Conservation (phyloP, 2,888 invertebrate genomes). For the Eilema griseolum region DNA sequence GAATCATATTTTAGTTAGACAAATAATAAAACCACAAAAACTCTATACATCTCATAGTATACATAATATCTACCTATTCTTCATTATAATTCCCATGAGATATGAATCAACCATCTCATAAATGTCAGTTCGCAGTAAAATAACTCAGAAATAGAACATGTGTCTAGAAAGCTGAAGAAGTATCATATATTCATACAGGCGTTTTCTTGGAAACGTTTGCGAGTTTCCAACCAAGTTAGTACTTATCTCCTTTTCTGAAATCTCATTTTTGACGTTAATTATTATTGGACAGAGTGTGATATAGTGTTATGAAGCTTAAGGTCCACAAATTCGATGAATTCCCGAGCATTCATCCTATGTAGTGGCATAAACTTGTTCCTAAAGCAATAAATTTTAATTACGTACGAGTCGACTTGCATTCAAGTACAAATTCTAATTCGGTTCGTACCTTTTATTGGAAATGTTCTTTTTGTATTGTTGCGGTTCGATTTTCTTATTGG, state of each 20-base stretch:
- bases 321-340: constrained; percentile 46
- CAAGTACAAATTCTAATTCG: constrained; percentile 68
- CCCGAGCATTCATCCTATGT: constrained; percentile 62
- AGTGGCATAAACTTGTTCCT: constrained; percentile 63
- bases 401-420: constrained; percentile 63
- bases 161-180: constrained; percentile 29
- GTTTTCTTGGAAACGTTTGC: constrained; percentile 27
- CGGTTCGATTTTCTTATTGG: constrained; percentile 37
- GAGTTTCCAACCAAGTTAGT: constrained; percentile 14
- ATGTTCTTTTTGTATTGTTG: constrained; percentile 44
- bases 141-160: constrained; percentile 24
- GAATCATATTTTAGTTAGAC: constrained; percentile 17
- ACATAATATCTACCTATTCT: constrained; percentile 25
- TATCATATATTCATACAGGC: constrained; percentile 27
- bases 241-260: constrained; percentile 22
- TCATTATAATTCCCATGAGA: constrained; percentile 37
- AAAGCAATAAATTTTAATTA: constrained; percentile 74
- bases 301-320: constrained; percentile 28
- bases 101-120: constrained; percentile 42
- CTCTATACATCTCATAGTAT: constrained; percentile 8
- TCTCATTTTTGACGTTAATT: neutral
- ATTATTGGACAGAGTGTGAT: constrained; percentile 20
- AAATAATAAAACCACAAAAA: constrained; percentile 25
- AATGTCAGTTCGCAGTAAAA: constrained; percentile 34
- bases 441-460: constrained; percentile 57